Conservation (phyloP, 2,113 vertebrate genomes). For the Eulacestoma nigropectus region DNA sequence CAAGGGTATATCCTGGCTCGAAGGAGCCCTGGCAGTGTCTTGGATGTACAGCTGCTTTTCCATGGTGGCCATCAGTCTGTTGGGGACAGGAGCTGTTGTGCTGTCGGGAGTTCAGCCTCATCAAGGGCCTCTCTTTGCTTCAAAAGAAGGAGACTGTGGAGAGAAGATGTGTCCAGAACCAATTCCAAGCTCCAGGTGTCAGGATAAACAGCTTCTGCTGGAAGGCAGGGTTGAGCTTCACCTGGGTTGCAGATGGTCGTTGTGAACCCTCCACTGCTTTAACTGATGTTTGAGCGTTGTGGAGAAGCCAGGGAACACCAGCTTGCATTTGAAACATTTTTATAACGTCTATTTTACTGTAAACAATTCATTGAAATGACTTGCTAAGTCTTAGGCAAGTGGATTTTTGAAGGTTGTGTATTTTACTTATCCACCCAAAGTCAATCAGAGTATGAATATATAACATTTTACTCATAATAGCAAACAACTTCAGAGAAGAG, state of each 20-base stretch:
- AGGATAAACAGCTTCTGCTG: neutral
- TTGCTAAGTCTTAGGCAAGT: constrained; percentile 63
- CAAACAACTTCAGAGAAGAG: constrained; percentile 73
- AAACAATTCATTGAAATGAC: constrained; percentile 65
- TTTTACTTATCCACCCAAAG: constrained; percentile 68
- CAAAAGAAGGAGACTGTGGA: neutral
- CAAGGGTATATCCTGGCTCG: neutral
- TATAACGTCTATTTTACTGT: constrained; percentile 8
- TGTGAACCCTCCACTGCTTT: neutral
- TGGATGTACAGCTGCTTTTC: neutral
- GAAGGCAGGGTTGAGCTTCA: neutral
- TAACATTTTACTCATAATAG: constrained; percentile 66
- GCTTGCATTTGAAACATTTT: constrained; percentile 15
- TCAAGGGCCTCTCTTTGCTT: neutral
- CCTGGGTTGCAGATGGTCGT: neutral
- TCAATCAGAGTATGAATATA: constrained; percentile 75
- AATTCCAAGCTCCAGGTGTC: neutral
- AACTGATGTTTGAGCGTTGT: neutral
- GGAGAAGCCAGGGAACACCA: neutral
- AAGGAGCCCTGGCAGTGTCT: neutral
- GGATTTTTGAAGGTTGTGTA: constrained; percentile 65
- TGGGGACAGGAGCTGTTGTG: neutral
- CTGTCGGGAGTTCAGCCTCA: neutral
- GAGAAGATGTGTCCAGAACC: too few species aligned
- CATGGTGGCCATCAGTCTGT: rapidly evolving